Percentiles rank a stretch among this genome's conserved stretches.
Conservation (phyloP, 2,888 invertebrate genomes). For the Psococerastis gibbosa region DNA sequence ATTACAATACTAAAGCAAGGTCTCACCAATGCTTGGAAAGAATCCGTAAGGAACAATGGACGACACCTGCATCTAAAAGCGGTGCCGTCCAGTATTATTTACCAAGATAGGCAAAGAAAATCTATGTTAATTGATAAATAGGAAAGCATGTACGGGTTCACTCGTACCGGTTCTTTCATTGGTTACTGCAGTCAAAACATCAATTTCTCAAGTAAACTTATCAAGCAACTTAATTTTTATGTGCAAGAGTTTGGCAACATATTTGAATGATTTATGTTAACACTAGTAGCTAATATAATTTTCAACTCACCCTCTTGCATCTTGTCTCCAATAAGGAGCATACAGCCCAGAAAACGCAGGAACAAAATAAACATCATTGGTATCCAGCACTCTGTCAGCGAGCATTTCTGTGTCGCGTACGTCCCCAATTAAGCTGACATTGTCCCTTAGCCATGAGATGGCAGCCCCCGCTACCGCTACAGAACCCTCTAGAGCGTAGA, state of each 20-base stretch:
- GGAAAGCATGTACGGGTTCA: too few relatives aligned
- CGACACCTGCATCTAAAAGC: too few relatives aligned
- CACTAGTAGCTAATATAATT: conserved; percentile 18
- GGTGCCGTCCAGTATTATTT: too few relatives aligned
- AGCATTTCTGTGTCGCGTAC: conserved; percentile 45
- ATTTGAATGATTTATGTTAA: too few relatives aligned
- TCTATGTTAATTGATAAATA: too few relatives aligned
- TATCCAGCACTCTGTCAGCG: conserved; percentile 36
- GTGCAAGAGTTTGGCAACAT: too few relatives aligned
- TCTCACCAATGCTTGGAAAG: not conserved
- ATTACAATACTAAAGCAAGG: not conserved
- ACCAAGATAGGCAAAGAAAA: too few relatives aligned
- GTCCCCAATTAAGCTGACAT: conserved; percentile 52
- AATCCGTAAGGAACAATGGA: too few relatives aligned
- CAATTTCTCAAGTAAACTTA: too few relatives aligned
- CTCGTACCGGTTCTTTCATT: too few relatives aligned
- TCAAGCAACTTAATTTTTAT: too few relatives aligned
- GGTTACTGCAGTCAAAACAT: too few relatives aligned
- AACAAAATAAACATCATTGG: conserved; percentile 80
- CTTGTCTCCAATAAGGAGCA: conserved; percentile 91
- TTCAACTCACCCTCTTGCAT: conserved; percentile 56
- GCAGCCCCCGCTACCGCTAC: conserved; percentile 75
- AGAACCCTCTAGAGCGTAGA: conserved; percentile 86
- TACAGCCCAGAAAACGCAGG: conserved; percentile 95
- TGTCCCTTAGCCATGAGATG: conserved; percentile 77